Percentiles rank a stretch among this genome's conserved stretches.
Evolutionary conservation across 2,113 vertebrate species (phyloP).

Genomic region (Colistium nudipinnis): DNA sequence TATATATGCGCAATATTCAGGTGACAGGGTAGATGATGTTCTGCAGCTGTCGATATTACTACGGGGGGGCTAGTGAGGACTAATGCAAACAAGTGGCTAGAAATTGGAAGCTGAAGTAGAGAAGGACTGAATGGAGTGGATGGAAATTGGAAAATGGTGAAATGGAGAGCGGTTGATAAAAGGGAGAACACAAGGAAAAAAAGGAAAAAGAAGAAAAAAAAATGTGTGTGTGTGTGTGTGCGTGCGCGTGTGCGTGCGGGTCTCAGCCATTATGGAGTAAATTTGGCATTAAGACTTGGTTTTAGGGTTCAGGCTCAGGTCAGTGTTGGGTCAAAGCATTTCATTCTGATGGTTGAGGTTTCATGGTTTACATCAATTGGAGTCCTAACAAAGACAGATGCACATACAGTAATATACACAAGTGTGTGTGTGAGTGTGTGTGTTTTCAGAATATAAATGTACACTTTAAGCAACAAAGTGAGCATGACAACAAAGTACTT

Average conservation of each 20-base stretch:
- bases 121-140: slow-evolving; percentile 11
- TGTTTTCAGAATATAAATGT: no score
- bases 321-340: no score
- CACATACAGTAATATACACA: no score
- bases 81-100: slow-evolving; percentile 21
- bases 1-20: not conserved
- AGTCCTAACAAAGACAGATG: no score
- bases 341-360: no score
- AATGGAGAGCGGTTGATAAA: slow-evolving; percentile 22
- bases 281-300: no score
- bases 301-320: no score
- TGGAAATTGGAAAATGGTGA: slow-evolving; percentile 34
- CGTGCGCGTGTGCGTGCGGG: no score
- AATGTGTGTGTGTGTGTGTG: no score
- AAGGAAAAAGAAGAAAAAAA: not conserved
- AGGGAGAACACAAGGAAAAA: slow-evolving; percentile 10
- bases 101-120: slow-evolving; percentile 16
- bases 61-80: not conserved
- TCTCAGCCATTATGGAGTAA: no score
- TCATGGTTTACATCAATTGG: no score
- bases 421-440: no score
- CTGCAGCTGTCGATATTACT: not conserved
- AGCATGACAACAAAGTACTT: slow-evolving; percentile 21
- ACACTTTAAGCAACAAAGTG: slow-evolving; percentile 9
- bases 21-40: not conserved